These are phyloP conservation scores for Leucophora obtusa DNA, from an alignment of 2,888 invertebrate genomes.

Conservation along the genomic window DNA sequence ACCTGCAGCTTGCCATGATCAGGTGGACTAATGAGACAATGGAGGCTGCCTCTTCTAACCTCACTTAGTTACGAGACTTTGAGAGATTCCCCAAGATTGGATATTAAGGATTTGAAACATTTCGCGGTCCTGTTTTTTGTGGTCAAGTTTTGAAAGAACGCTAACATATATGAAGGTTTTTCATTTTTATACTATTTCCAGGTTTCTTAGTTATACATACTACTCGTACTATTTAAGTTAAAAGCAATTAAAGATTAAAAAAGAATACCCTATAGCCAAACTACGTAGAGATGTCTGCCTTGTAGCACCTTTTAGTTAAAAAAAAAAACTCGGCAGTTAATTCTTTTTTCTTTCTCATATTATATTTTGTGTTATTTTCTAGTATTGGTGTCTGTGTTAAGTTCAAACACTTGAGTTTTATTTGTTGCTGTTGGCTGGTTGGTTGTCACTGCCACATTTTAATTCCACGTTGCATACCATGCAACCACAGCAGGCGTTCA, in stretches of 20 bases:
- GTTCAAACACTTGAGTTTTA: constrained; percentile 5
- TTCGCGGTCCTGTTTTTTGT: no score
- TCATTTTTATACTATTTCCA: no score
- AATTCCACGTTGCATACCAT: background rate
- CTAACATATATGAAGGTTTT: no score
- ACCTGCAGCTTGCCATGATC: no score
- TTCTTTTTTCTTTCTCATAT: background rate
- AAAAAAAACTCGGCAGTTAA: background rate
- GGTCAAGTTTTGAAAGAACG: no score
- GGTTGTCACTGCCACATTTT: background rate
- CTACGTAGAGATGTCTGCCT: background rate
- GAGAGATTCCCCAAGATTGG: no score
- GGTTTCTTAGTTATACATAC: background rate
- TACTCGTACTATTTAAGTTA: no score
- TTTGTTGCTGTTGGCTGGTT: background rate
- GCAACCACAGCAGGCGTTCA: constrained; percentile 4
- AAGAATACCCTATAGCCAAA: background rate
- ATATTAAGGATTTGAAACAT: no score
- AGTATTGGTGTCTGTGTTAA: background rate
- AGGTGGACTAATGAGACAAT: no score
- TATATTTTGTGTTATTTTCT: background rate
- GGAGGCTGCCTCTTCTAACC: no score
- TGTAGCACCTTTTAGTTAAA: background rate
- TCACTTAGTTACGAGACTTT: no score
- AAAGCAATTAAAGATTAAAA: background rate